phyloP scores from a whole-genome alignment of 2,797 vertebrate genomes.

The Pempheris klunzingeri region DNA sequence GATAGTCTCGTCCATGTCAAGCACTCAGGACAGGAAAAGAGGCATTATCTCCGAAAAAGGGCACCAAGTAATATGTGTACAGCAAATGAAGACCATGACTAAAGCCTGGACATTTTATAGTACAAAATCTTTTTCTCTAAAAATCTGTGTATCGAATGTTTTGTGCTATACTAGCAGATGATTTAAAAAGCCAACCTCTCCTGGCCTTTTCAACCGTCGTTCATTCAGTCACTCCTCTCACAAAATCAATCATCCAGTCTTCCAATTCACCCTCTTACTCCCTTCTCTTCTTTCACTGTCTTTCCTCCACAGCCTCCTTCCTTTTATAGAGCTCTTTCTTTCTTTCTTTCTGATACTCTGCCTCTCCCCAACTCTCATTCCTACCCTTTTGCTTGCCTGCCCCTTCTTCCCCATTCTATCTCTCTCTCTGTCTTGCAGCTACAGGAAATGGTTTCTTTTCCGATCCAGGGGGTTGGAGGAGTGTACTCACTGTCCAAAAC shows the following conservation, averaged over 20 bases:
- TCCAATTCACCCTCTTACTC: constrained; percentile 59
- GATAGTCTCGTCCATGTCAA: neutral
- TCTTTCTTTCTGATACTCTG: constrained; percentile 74
- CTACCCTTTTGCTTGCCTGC: constrained; percentile 54
- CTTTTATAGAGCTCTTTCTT: constrained; percentile 66
- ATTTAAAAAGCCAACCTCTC: constrained; percentile 40
- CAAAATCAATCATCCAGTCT: constrained; percentile 66
- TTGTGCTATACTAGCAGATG: constrained; percentile 14
- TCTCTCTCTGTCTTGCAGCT: constrained; percentile 70
- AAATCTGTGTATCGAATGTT: neutral
- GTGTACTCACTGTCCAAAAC: constrained; percentile 87
- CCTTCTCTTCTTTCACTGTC: constrained; percentile 71
- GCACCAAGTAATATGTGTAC: neutral
- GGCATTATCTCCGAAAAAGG: neutral
- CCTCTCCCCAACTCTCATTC: constrained; percentile 68
- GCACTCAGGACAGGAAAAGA: neutral
- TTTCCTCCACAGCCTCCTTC: constrained; percentile 51
- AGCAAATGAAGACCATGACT: neutral
- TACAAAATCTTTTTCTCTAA: neutral
- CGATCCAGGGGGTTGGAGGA: constrained; percentile 69
- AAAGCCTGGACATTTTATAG: neutral
- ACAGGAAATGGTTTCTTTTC: constrained; percentile 87
- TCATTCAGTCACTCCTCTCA: constrained; percentile 56
- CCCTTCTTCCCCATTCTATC: constrained; percentile 69
- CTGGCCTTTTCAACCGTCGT: constrained; percentile 67